These are phyloP conservation scores for Rhagophthalmus giganteus DNA, from an alignment of 2,888 invertebrate species.

Conservation along the genomic window DNA sequence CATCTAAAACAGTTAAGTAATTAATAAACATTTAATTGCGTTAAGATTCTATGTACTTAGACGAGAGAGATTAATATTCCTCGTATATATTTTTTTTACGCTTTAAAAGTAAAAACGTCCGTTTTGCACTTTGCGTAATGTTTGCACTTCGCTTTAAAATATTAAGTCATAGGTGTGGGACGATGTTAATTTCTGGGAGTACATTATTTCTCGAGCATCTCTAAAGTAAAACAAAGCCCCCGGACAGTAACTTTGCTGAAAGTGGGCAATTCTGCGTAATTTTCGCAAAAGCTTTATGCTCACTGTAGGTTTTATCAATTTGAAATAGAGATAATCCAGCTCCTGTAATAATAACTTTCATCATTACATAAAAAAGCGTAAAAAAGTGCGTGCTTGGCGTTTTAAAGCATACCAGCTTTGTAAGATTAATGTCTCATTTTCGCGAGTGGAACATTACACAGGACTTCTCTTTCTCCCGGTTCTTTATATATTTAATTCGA, in stretches of 20 bases:
- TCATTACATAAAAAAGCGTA: constrained; percentile 20
- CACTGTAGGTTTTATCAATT: constrained; percentile 18
- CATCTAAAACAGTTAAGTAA: no score
- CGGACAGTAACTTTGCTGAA: constrained; percentile 7
- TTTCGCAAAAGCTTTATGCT: constrained; percentile 16
- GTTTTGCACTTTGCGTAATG: no score
- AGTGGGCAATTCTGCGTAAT: constrained; percentile 18
- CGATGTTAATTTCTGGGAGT: no score
- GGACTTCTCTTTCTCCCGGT: constrained; percentile 17
- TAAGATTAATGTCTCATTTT: constrained; percentile 35
- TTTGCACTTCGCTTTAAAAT: no score
- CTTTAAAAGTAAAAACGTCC: no score
- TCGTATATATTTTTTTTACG: no score
- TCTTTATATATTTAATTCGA: constrained; percentile 31
- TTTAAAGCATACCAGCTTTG: constrained; percentile 24
- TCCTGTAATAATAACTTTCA: constrained; percentile 26
- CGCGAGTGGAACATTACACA: constrained; percentile 34
- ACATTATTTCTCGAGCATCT: constrained; percentile 6
- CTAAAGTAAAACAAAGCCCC: constrained; percentile 14
- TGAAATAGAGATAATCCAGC: constrained; percentile 24
- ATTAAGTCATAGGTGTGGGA: no score
- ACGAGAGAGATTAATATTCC: no score
- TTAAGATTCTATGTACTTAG: no score
- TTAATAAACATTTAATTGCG: no score
- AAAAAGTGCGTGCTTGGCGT: constrained; percentile 27